Base-by-base conservation (phyloP, 2,113 vertebrate species). In the Rhinopithecus roxellana region DNA sequence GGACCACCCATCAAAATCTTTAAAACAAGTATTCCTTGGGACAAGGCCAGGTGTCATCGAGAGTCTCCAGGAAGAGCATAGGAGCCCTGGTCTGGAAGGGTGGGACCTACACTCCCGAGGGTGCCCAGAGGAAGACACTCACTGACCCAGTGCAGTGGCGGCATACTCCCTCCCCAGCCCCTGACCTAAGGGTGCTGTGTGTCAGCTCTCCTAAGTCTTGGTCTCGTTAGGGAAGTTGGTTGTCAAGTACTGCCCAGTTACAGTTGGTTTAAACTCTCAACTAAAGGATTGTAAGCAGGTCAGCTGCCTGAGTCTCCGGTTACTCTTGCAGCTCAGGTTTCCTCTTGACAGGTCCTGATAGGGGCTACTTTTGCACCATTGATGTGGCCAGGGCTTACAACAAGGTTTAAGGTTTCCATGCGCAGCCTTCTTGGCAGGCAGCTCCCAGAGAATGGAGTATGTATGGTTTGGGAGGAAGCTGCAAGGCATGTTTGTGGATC, bases 271-370 rank as follows among this genome's bases (percentile, higher is more conserved):
- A 79, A 86, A 84, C 83, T 87, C 40, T 16, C 69, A 74, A 16
- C 92, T 86, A 32, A 48, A 10, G 25, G 74, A 82, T 86, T 0
- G 1, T 69, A 86, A 96, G 82, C 86, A 83, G 94, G 87, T 97
- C 95, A 93, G 83, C 90, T 64, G 83, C 92, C 69, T 0, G 6
- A 3, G 50, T 87, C 86, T 98, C 94, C 11, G 0, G 83, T 98
- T 94, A 70, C 87, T 11, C 45, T 12, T 3, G 23, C 10, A 30
- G 83, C 77, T 97, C 77, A 17, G 57, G 61, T 97, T 95, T 98
- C 94, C 55, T 67, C 74, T 50, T 14, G 1, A 40, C 69, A 45
- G 20, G 30, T 78, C 64, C 25, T 89, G 75, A 32, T 18, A 38
- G 86, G 72, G 48, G 83, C 52, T 22, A 11, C 57, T 64, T 93